Percentiles rank a stretch among this genome's conserved stretches.
Conservation (phyloP, 2,797 vertebrate genomes). For the Clamator glandarius region DNA sequence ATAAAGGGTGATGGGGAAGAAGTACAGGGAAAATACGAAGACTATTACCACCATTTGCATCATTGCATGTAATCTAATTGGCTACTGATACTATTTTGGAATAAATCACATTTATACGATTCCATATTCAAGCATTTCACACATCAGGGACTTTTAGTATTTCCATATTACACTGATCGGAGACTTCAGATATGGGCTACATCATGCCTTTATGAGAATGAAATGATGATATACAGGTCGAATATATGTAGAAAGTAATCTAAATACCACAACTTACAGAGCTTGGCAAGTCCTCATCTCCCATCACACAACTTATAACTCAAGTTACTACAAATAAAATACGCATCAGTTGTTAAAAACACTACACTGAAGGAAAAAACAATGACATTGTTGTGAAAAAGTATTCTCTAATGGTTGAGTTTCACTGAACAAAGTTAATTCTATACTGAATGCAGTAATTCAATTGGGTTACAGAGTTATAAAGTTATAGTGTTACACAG, state of each 20-base stretch:
- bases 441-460: not conserved
- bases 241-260: not conserved
- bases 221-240: not conserved
- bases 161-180: not conserved
- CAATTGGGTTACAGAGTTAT: not conserved
- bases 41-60: slow-evolving; percentile 16
- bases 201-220: not conserved
- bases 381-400: not conserved
- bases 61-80: not conserved
- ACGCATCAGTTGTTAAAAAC: not conserved
- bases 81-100: not conserved
- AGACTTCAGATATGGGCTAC: not conserved
- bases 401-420: not conserved
- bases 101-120: not conserved
- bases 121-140: not conserved
- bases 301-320: not conserved
- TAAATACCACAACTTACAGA: not conserved
- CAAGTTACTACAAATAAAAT: not conserved
- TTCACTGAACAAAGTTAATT: not conserved
- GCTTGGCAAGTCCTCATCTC: not conserved
- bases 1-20: not conserved
- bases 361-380: not conserved
- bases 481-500: not conserved
- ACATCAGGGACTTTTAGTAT: not conserved
- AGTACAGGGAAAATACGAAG: not conserved